Percentiles rank a stretch among this genome's conserved stretches.
phyloP scores from a whole-genome alignment of 2,888 invertebrate species.

The Temnothorax unifasciatus region DNA sequence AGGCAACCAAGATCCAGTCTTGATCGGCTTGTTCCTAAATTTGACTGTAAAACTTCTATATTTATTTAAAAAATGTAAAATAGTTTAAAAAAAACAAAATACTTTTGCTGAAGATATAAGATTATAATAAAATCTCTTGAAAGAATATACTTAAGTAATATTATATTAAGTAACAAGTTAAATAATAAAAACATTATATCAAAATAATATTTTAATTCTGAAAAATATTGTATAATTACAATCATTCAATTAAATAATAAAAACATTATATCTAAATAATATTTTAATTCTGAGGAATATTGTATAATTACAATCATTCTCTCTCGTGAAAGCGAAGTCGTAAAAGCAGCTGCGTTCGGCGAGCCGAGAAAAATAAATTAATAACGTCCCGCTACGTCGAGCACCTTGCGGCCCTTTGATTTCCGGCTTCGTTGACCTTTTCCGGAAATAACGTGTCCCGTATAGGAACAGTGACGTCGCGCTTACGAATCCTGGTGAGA shows the following conservation, averaged over 20 bases:
- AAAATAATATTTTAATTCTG: not conserved
- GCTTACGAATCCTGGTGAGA: constrained; percentile 62
- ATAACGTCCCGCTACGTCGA: constrained; percentile 65
- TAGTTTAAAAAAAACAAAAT: not conserved
- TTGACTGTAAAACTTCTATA: not conserved
- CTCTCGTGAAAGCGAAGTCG: not conserved
- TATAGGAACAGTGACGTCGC: constrained; percentile 60
- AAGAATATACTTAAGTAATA: not conserved
- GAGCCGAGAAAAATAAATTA: constrained; percentile 71
- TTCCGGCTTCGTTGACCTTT: constrained; percentile 76
- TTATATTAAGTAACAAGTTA: too few relatives aligned
- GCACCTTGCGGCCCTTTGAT: constrained; percentile 75
- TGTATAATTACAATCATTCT: not conserved
- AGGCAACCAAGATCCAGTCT: too few relatives aligned
- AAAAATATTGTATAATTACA: not conserved
- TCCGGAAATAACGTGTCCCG: constrained; percentile 71
- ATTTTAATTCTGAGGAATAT: not conserved
- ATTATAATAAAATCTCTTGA: not conserved
- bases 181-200: too few relatives aligned
- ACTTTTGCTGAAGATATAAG: not conserved
- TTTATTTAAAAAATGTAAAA: not conserved
- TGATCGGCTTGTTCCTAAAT: too few relatives aligned
- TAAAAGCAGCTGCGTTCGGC: constrained; percentile 73
- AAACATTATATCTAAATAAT: not conserved
- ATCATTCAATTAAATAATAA: not conserved